Evolutionary conservation across 1,140 invertebrate species (phyloP), one percentile per base, ranked within the genome.

Genomic region (Brachionus koreanus): DNA sequence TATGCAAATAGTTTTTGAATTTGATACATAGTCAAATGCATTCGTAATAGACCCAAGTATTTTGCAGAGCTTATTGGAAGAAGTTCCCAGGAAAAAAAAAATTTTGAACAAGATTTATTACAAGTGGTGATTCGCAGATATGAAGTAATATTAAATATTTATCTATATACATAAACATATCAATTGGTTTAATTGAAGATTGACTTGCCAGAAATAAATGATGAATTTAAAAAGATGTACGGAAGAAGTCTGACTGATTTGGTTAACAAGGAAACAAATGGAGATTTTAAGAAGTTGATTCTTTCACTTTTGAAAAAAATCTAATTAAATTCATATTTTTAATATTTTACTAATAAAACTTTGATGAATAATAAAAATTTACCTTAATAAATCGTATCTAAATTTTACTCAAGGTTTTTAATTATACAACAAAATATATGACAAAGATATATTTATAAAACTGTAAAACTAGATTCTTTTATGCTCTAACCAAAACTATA

Each of bases 161-260:
- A 25, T 43, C 19, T n/a, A n/a, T n/a, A n/a, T 76, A 23, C 19
- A 23, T 23, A 37, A 52, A 6, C 9, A 35, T 16, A 77, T n/a
- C 7, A 25, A 49, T 16, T 19, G 7, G 16, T 77, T 61, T 35
- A 16, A 16, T 5, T 39, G 1, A 4, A 79, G 76, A 65, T 79
- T 43, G 76, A 79, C n/a, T 63, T 79, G 49, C 49, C 76, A 12
- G 76, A 79, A 79, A 79, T 79, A 79, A 57, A 23, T 37, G 29
- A 23, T 39, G 74, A 77, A 39, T 77, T 33, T 10, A 52, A 77
- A 49, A 52, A 23, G 13, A 16, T 49, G 42, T 77, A 77, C 35
- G 33, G 19, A 3, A 61, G 52, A 61, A 77, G 74, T 49, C 42
- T 77, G 9, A 57, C 9, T 33, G 74, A 77, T 61, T 33, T 57